These are phyloP conservation scores for Carassius gibelio DNA, from an alignment of 2,113 vertebrate species.

Conservation along the genomic window DNA sequence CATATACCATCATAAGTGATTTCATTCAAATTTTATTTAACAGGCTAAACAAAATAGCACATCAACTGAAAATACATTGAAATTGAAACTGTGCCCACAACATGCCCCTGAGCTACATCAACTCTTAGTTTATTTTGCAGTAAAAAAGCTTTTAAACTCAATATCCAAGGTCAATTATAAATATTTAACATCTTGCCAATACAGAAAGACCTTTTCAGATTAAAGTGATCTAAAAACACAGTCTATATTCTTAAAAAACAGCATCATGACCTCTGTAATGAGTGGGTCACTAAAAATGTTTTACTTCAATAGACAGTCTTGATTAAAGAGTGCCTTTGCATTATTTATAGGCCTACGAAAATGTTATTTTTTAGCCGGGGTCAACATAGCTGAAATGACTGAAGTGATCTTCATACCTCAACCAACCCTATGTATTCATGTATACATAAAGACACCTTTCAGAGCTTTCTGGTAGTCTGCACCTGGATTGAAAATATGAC, in stretches of 20 bases:
- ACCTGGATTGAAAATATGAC: constrained; percentile 53
- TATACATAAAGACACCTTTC: constrained; percentile 50
- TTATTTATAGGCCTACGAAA: constrained; percentile 6
- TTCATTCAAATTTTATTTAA: not conserved
- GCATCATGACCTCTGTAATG: constrained; percentile 54
- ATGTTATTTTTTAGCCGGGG: constrained; percentile 15
- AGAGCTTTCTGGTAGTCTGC: constrained; percentile 47
- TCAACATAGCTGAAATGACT: constrained; percentile 34
- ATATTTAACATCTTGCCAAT: not conserved
- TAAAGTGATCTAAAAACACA: not conserved
- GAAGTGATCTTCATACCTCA: constrained; percentile 11
- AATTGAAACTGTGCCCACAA: not conserved
- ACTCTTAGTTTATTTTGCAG: constrained; percentile 7
- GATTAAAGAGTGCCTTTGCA: constrained; percentile 15
- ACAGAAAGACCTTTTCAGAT: constrained; percentile 29
- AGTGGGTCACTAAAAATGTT: constrained; percentile 42
- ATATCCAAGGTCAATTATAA: constrained; percentile 1
- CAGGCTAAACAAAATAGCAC: not conserved
- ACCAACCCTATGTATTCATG: constrained; percentile 21
- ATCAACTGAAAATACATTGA: not conserved
- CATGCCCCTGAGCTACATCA: not conserved
- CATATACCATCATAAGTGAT: not conserved
- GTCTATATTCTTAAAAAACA: constrained; percentile 38
- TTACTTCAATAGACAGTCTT: constrained; percentile 8
- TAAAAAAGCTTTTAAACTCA: not conserved